Conservation (phyloP, 2,113 vertebrate species). For the Hypocryptadius cinnamomeus region DNA sequence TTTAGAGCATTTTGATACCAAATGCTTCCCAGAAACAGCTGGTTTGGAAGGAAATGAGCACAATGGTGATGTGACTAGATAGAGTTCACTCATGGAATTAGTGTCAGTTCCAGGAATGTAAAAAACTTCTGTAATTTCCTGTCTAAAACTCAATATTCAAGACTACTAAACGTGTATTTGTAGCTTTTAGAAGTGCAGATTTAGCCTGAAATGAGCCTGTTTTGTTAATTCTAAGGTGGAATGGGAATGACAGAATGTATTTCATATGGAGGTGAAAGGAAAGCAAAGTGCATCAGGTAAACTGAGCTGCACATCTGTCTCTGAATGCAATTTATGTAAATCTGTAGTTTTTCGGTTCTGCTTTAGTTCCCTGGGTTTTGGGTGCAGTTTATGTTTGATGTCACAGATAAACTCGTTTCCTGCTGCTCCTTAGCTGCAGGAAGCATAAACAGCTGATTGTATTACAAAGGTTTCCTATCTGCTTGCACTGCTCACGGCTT, state of each 20-base stretch:
- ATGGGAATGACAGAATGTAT: neutral
- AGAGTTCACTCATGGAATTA: neutral
- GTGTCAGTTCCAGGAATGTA: neutral
- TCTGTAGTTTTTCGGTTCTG: neutral
- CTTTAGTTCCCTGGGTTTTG: neutral
- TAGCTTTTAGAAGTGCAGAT: neutral
- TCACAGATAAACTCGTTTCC: neutral
- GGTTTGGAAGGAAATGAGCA: neutral
- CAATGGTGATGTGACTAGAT: neutral
- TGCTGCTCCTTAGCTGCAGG: neutral
- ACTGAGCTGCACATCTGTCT: neutral
- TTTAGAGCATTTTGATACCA: neutral
- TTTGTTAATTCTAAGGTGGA: neutral
- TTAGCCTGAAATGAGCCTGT: neutral
- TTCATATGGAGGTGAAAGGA: neutral
- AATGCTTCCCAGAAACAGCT: neutral
- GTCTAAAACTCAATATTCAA: neutral
- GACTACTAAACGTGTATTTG: neutral
- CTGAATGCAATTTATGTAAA: neutral
- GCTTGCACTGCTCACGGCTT: neutral
- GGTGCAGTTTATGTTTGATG: neutral
- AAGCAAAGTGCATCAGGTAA: neutral
- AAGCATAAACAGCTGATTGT: neutral
- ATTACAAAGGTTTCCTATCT: neutral
- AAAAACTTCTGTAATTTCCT: neutral